phyloP scores from a whole-genome alignment of 1,140 invertebrate species.

The Daktulosphaira vitifoliae region DNA sequence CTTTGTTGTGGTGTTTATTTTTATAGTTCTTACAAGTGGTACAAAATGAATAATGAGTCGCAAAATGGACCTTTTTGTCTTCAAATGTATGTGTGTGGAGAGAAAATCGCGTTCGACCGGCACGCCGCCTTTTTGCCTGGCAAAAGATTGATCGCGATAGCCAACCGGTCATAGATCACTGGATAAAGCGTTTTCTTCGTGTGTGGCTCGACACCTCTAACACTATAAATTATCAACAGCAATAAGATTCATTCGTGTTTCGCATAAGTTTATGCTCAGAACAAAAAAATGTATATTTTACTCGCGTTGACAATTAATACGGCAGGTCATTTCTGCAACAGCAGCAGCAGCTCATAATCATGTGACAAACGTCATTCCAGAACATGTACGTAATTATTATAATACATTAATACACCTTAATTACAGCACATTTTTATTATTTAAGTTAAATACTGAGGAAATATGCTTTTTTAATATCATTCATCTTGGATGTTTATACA shows the following conservation, averaged over 20 bases:
- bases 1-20: too few species aligned
- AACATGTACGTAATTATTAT: not conserved
- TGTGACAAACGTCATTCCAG: not conserved
- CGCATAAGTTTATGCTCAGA: slow-evolving; percentile 1
- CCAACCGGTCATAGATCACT: slow-evolving; percentile 9
- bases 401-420: too few species aligned
- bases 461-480: not conserved
- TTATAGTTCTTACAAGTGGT: too few species aligned
- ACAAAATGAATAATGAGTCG: too few species aligned
- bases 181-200: slow-evolving; percentile 18
- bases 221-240: slow-evolving; percentile 22
- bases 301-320: slow-evolving; percentile 8
- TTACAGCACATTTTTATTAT: too few species aligned
- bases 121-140: not conserved
- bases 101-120: too few species aligned
- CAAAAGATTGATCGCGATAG: slow-evolving; percentile 19
- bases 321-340: not conserved
- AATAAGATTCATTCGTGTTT: slow-evolving; percentile 13
- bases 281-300: not conserved
- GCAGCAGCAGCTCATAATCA: not conserved
- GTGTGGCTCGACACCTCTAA: not conserved
- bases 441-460: too few species aligned
- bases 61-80: too few species aligned
- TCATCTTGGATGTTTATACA: not conserved
- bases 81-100: too few species aligned